Percentiles rank a stretch among this genome's conserved stretches.
Conservation (phyloP, 2,113 vertebrate genomes). For the Phyllostomus discolor region DNA sequence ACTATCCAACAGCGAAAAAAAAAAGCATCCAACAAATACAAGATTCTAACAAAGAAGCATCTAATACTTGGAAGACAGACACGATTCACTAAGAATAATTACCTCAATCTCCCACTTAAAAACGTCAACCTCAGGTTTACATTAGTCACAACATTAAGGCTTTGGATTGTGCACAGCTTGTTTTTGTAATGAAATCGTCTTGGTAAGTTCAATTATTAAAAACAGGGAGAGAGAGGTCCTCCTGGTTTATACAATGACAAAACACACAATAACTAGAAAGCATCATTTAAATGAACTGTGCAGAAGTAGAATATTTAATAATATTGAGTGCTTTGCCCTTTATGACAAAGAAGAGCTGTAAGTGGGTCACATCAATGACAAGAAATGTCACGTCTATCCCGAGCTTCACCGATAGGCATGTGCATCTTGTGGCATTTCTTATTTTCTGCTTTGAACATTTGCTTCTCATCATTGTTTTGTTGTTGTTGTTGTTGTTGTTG, state of each 20-base stretch:
- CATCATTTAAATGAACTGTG: conserved; percentile 9
- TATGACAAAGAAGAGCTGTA: neutral
- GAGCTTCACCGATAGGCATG: neutral
- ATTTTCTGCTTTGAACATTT: neutral
- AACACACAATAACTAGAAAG: conserved; percentile 5
- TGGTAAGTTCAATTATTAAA: conserved; percentile 20
- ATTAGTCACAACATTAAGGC: neutral
- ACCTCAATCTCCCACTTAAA: conserved; percentile 17
- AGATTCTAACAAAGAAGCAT: neutral
- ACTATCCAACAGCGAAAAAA: neutral
- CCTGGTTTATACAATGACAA: neutral
- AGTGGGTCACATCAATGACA: conserved; percentile 19
- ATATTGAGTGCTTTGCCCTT: neutral
- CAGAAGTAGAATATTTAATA: neutral
- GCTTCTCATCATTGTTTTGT: neutral
- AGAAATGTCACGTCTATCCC: neutral
- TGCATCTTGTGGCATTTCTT: neutral
- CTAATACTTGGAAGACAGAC: neutral
- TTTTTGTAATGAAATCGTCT: neutral
- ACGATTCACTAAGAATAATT: conserved; percentile 45
- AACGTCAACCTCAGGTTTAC: neutral
- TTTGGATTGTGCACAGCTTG: neutral
- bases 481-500: neutral
- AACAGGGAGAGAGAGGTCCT: neutral
- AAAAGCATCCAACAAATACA: neutral